Conservation (phyloP, 23 tunicate genomes). For the Styela clava region DNA sequence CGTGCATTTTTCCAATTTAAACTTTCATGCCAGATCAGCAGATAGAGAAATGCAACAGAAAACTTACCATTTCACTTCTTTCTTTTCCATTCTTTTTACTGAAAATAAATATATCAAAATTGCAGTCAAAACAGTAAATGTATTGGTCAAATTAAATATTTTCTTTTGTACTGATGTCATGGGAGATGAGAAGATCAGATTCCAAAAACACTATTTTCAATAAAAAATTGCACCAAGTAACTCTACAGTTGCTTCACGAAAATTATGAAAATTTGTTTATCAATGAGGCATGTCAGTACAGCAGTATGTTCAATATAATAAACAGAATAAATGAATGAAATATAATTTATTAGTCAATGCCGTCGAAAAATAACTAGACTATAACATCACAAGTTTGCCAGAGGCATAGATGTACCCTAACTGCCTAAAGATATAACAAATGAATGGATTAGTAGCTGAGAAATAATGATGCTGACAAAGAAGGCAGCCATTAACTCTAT, state of each 20-base stretch:
- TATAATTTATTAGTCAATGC: not conserved
- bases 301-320: too few relatives aligned
- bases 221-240: too few relatives aligned
- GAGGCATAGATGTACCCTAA: too few relatives aligned
- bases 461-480: not conserved
- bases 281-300: too few relatives aligned
- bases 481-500: not conserved
- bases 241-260: not conserved
- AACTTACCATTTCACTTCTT: constrained; percentile 18
- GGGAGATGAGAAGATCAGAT: not conserved
- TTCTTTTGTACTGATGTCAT: not conserved
- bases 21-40: not conserved
- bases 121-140: not conserved
- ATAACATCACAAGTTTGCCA: not conserved
- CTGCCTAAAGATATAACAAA: too few relatives aligned
- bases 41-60: not conserved
- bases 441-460: too few relatives aligned
- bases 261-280: too few relatives aligned
- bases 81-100: constrained; percentile 27
- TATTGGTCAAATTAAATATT: too few relatives aligned
- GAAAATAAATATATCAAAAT: not conserved
- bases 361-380: not conserved
- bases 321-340: too few relatives aligned
- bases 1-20: not conserved
- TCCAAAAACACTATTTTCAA: too few relatives aligned